These are phyloP conservation scores for Trichacis sp. DNA, from an alignment of 2,888 invertebrate genomes.

Conservation along the genomic window DNA sequence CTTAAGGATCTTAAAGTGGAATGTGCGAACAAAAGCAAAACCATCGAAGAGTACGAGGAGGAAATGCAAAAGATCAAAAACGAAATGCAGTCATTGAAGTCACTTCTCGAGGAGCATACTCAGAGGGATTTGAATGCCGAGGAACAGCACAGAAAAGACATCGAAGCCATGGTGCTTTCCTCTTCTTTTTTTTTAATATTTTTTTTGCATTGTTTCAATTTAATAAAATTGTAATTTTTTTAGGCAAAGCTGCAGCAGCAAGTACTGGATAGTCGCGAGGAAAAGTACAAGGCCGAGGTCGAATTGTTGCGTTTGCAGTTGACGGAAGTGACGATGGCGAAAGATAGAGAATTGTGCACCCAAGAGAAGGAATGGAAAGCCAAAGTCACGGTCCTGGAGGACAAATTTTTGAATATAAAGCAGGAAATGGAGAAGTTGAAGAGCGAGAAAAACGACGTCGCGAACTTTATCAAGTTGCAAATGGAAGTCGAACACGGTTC, in stretches of 20 bases:
- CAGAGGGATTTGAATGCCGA: constrained; percentile 48
- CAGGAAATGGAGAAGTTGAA: constrained; percentile 34
- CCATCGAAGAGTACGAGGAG: constrained; percentile 61
- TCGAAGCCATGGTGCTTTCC: constrained; percentile 55
- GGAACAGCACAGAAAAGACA: constrained; percentile 52
- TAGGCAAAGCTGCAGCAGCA: constrained; percentile 57
- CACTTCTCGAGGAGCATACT: constrained; percentile 46
- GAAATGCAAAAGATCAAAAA: constrained; percentile 58
- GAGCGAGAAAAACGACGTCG: constrained; percentile 25
- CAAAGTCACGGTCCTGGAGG: constrained; percentile 36
- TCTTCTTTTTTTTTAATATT: background rate
- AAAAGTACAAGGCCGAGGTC: constrained; percentile 49
- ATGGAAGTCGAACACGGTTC: constrained; percentile 41
- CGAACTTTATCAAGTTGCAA: constrained; percentile 31
- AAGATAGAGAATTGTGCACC: constrained; percentile 24
- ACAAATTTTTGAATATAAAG: constrained; percentile 19
- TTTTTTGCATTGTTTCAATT: background rate
- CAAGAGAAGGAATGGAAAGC: constrained; percentile 38
- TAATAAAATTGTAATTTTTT: background rate
- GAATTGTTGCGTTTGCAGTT: constrained; percentile 49
- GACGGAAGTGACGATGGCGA: constrained; percentile 27
- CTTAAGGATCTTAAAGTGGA: constrained; percentile 63
- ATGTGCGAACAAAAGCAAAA: constrained; percentile 60
- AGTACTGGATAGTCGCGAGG: constrained; percentile 47
- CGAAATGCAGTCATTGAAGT: constrained; percentile 45